Conservation (phyloP, 2,113 vertebrate species). For the Corythaeola cristata region DNA sequence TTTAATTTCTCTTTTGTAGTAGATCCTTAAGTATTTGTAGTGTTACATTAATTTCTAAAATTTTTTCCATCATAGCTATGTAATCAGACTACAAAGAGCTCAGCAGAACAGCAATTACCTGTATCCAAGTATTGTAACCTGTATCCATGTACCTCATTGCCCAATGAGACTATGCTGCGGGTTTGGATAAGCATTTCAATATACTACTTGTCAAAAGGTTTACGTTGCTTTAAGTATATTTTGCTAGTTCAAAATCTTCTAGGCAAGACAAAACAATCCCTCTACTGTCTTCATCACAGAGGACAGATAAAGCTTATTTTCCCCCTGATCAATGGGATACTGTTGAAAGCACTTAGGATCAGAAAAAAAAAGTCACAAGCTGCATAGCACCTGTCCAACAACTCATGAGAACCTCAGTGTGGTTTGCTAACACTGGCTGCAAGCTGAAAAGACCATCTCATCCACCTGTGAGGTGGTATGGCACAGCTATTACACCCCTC, state of each 20-base stretch:
- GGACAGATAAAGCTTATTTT: neutral
- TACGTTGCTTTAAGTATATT: neutral
- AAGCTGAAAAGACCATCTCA: neutral
- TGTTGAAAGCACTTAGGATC: neutral
- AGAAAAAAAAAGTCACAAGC: neutral
- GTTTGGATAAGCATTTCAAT: neutral
- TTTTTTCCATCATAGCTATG: neutral
- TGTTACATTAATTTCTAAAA: neutral
- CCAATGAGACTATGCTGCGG: neutral
- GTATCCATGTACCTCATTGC: rapidly evolving
- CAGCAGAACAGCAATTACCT: neutral
- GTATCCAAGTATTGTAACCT: neutral
- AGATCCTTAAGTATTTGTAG: neutral
- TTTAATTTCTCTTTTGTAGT: neutral
- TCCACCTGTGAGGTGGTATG: neutral
- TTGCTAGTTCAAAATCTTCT: neutral
- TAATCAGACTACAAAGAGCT: neutral
- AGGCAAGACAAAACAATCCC: neutral
- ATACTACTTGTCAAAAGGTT: neutral
- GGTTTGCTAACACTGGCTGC: neutral
- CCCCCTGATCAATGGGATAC: neutral
- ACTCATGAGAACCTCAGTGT: neutral
- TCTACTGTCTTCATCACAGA: neutral
- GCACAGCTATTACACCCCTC: neutral
- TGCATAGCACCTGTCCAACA: neutral